phyloP scores from a whole-genome alignment of 2,113 vertebrate genomes.

The Mustelus asterias region DNA sequence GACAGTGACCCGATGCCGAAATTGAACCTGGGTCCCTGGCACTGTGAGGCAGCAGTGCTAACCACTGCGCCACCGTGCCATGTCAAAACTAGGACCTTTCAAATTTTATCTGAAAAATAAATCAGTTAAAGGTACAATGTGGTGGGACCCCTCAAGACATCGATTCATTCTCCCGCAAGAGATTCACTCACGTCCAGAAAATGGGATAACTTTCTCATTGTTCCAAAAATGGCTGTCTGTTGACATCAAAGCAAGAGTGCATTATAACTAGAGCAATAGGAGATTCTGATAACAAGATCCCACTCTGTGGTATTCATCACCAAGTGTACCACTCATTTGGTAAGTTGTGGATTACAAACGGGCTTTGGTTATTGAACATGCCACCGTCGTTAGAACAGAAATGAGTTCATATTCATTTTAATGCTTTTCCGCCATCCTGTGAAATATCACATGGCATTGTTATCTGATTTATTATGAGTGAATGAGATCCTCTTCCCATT shows the following conservation, averaged over 20 bases:
- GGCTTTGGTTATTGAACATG: background rate
- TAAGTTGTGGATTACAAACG: background rate
- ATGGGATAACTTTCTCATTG: background rate
- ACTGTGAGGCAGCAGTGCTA: no score
- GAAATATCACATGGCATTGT: background rate
- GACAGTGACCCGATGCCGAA: no score
- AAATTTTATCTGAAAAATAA: background rate
- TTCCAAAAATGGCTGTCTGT: background rate
- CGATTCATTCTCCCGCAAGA: background rate
- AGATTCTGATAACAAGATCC: background rate
- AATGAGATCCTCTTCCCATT: background rate
- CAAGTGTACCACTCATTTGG: background rate
- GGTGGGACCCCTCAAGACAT: background rate
- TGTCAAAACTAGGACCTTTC: background rate
- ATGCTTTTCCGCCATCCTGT: background rate
- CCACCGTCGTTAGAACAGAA: background rate
- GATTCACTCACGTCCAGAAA: background rate
- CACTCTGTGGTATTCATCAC: background rate
- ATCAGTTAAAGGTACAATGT: background rate
- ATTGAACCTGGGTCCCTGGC: no score
- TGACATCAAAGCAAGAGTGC: constrained; percentile 2
- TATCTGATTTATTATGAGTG: background rate
- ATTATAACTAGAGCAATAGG: background rate
- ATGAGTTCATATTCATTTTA: background rate
- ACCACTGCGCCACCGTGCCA: no score